A percentile compares a stretch with the other conserved stretches of the same genome.
phyloP scores from a whole-genome alignment of 1,140 invertebrate species.

The Sinonovacula constricta region DNA sequence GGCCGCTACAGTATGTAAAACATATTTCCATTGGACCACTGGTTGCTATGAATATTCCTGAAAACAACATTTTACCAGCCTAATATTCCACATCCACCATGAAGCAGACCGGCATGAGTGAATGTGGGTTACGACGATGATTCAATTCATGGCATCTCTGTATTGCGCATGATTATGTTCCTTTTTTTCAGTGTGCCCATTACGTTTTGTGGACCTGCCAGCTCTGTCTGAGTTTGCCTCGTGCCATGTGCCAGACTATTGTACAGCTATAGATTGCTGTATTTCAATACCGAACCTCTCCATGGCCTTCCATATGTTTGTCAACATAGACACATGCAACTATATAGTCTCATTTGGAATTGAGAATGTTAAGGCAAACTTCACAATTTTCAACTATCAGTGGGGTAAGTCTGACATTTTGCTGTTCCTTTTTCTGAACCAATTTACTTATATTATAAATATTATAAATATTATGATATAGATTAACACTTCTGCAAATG shows the following conservation, averaged over 20 bases:
- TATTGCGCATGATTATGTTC: too few relatives aligned
- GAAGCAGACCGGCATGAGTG: too few relatives aligned
- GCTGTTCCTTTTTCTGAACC: too few relatives aligned
- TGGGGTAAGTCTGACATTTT: slow-evolving; percentile 47
- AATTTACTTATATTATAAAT: too few relatives aligned
- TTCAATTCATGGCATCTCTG: background rate
- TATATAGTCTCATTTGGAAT: slow-evolving; percentile 32
- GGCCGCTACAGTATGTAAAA: too few relatives aligned
- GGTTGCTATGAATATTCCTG: too few relatives aligned
- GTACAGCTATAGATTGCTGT: slow-evolving; percentile 51
- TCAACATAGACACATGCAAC: slow-evolving; percentile 42
- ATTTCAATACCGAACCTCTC: slow-evolving; percentile 20
- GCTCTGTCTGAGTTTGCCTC: background rate
- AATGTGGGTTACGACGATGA: background rate
- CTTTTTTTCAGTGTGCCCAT: slow-evolving; percentile 47
- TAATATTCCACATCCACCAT: too few relatives aligned
- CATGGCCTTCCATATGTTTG: slow-evolving; percentile 1
- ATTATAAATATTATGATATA: background rate
- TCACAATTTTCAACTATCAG: slow-evolving; percentile 31
- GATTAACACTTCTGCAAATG: background rate
- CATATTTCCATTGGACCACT: too few relatives aligned
- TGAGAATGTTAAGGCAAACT: slow-evolving; percentile 19
- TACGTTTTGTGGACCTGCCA: slow-evolving; percentile 26
- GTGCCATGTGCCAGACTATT: slow-evolving; percentile 28
- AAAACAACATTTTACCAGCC: too few relatives aligned